Conservation (phyloP, 1,140 invertebrate genomes). For the Pemphigus obesinymphae region DNA sequence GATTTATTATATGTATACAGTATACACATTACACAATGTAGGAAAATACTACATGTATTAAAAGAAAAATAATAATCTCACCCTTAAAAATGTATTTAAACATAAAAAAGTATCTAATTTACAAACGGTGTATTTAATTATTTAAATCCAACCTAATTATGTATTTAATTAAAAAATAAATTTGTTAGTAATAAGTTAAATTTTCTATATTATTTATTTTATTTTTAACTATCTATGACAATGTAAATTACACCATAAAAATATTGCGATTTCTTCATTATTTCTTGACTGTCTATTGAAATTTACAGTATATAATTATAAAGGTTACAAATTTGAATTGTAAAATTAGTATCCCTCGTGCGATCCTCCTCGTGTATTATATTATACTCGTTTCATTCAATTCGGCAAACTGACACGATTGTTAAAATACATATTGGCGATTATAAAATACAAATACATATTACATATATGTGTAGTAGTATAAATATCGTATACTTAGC, state of each 20-base stretch:
- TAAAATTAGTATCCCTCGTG: slow-evolving; percentile 15
- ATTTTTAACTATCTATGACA: background rate
- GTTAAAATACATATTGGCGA: background rate
- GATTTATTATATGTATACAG: too few species aligned
- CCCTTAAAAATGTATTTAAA: too few species aligned
- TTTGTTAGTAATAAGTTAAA: too few species aligned
- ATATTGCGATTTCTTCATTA: background rate
- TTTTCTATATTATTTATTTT: background rate
- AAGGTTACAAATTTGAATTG: slow-evolving; percentile 37
- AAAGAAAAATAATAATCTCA: too few species aligned
- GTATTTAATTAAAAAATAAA: too few species aligned
- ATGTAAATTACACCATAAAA: background rate
- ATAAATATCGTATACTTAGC: too few species aligned
- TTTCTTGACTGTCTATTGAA: background rate
- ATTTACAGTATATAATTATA: slow-evolving; percentile 31
- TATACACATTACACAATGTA: too few species aligned
- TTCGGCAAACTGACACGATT: background rate
- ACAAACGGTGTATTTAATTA: too few species aligned
- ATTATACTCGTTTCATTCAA: background rate
- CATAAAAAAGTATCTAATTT: too few species aligned
- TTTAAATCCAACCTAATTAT: too few species aligned
- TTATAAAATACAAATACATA: background rate
- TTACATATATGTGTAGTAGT: too few species aligned
- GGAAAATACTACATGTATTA: too few species aligned
- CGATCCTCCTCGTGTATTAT: background rate